phyloP scores from a whole-genome alignment of 1,140 invertebrate genomes.

The Ceratoteleas bidentatus region DNA sequence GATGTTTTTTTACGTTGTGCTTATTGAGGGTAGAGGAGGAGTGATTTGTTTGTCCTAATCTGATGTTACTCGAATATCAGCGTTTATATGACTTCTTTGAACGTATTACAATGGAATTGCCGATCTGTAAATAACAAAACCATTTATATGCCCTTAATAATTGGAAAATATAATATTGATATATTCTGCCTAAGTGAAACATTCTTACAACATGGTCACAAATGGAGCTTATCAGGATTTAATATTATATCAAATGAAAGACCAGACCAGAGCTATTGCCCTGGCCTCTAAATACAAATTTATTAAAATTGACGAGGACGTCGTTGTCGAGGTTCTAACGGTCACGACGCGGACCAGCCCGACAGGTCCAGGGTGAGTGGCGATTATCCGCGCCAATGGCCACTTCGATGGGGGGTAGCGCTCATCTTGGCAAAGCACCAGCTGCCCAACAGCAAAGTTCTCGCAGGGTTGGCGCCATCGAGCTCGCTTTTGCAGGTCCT shows the following conservation, averaged over 20 bases:
- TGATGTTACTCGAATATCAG: no score
- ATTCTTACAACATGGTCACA: neutral
- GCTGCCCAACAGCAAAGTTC: neutral
- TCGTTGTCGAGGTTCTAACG: neutral
- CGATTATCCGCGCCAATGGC: neutral
- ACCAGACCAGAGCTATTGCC: neutral
- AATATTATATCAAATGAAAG: conserved; percentile 4
- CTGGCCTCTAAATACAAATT: neutral
- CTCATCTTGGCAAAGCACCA: neutral
- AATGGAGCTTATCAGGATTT: conserved; percentile 1
- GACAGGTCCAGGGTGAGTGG: neutral
- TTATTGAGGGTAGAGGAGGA: no score
- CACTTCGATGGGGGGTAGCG: neutral
- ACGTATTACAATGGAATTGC: neutral
- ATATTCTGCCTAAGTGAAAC: conserved; percentile 20
- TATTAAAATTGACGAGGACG: neutral
- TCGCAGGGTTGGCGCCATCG: neutral
- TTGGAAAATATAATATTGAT: conserved; percentile 2
- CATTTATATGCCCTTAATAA: neutral
- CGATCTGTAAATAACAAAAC: neutral
- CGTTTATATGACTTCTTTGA: neutral
- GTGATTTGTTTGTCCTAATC: no score
- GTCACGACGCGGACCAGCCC: neutral
- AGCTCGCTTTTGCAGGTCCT: neutral
- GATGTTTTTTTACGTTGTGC: no score